These are phyloP conservation scores for Trochalopteron elliotii DNA, from an alignment of 2,113 vertebrate genomes.

Conservation along the genomic window DNA sequence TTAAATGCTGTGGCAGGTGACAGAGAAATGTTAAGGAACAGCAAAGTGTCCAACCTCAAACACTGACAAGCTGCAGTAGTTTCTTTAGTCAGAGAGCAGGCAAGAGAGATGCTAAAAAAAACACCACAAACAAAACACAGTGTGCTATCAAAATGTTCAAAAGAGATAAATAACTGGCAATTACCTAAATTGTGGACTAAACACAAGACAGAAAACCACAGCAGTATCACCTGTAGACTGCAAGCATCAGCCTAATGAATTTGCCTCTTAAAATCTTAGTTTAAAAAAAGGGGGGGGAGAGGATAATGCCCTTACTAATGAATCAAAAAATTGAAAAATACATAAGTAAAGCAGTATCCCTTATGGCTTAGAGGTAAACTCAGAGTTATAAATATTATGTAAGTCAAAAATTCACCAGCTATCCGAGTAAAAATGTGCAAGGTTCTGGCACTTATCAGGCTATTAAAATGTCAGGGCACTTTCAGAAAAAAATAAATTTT, in stretches of 20 bases:
- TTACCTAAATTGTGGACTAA: background rate
- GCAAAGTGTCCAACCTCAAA: background rate
- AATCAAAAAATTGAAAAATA: background rate
- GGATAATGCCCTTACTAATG: background rate
- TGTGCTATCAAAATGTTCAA: background rate
- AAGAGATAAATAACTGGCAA: background rate
- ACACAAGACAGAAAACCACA: background rate
- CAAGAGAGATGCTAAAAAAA: background rate
- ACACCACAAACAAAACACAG: background rate
- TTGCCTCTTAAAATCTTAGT: background rate
- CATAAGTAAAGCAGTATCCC: background rate
- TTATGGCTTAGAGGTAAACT: background rate
- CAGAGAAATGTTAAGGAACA: background rate
- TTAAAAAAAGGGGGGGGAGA: fast-evolving
- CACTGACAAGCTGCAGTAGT: background rate
- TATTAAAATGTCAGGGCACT: background rate
- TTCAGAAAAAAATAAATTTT: background rate
- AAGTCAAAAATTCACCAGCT: background rate
- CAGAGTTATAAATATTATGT: background rate
- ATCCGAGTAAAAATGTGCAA: background rate
- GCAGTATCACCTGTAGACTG: background rate
- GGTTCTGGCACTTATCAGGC: background rate
- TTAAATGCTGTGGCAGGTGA: background rate
- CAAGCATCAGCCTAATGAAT: background rate
- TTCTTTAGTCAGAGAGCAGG: background rate